Percentiles rank a stretch among this genome's conserved stretches.
Evolutionary conservation across 2,797 vertebrate species (phyloP).

Genomic region (Epinephelus malabaricus): DNA sequence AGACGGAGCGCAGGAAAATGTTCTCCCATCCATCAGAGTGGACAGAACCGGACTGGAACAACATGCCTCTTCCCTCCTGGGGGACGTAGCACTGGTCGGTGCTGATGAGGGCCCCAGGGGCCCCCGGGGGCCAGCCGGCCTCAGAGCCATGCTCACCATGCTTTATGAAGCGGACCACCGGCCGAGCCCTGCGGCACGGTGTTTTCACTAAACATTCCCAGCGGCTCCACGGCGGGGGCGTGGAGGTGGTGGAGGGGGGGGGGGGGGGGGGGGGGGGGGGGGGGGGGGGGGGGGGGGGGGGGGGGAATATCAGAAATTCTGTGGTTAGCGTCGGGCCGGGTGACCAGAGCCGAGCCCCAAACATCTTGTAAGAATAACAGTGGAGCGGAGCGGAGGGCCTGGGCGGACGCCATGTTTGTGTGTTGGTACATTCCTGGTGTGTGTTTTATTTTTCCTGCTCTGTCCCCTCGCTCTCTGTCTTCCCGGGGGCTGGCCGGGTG

Average conservation of each 20-base stretch:
- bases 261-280: slow-evolving; percentile 40
- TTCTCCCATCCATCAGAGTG: slow-evolving; percentile 50
- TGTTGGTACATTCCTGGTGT: slow-evolving; percentile 82
- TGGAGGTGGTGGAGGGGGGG: slow-evolving; percentile 12
- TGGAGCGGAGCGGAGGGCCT: slow-evolving; percentile 32
- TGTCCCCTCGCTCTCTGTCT: slow-evolving; percentile 41
- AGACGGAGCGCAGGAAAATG: neutral
- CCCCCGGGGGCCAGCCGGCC: neutral
- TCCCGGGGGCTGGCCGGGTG: slow-evolving; percentile 62
- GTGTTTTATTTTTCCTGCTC: slow-evolving; percentile 70
- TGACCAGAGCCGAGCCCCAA: slow-evolving; percentile 75
- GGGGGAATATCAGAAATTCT: slow-evolving; percentile 80
- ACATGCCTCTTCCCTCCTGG: slow-evolving; percentile 1
- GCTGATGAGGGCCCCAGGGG: slow-evolving; percentile 51
- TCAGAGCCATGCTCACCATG: neutral
- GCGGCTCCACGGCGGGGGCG: slow-evolving; percentile 46
- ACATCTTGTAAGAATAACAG: slow-evolving; percentile 83
- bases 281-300: slow-evolving; percentile 4
- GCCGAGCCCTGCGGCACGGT: slow-evolving; percentile 65
- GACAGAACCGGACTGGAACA: slow-evolving; percentile 42
- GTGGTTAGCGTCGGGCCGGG: slow-evolving; percentile 72
- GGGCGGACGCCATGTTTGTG: slow-evolving; percentile 80
- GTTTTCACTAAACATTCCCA: slow-evolving; percentile 73
- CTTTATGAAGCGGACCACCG: slow-evolving; percentile 75
- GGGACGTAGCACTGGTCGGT: neutral